These are phyloP conservation scores for Drosophila miranda DNA, from an alignment of 1,140 invertebrate genomes.

Conservation along the genomic window DNA sequence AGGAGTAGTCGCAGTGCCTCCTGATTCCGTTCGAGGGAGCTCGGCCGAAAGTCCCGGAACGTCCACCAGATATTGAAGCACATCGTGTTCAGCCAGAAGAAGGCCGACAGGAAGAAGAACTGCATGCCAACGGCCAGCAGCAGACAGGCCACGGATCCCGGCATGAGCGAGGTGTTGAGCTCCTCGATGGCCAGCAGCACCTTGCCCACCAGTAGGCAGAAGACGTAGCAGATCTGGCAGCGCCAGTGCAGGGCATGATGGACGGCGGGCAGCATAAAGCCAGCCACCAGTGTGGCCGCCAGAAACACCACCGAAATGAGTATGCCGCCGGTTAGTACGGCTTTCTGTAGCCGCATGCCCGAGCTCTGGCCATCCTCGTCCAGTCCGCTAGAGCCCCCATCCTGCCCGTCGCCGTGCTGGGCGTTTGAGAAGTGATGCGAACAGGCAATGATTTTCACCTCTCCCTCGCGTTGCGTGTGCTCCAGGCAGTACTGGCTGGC, in stretches of 20 bases:
- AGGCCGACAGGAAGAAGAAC: slow-evolving; percentile 96
- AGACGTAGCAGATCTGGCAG: slow-evolving; percentile 92
- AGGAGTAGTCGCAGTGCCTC: slow-evolving; percentile 89
- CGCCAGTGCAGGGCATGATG: slow-evolving; percentile 93
- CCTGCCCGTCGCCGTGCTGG: slow-evolving; percentile 22
- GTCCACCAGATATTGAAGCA: slow-evolving; percentile 98
- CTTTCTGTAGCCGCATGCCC: slow-evolving; percentile 83
- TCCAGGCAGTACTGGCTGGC: slow-evolving; percentile 72
- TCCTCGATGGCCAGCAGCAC: slow-evolving; percentile 87
- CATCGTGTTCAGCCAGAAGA: slow-evolving; percentile 98
- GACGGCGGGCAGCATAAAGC: slow-evolving; percentile 89
- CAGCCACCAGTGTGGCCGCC: slow-evolving; percentile 88
- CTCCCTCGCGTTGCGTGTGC: slow-evolving; percentile 68
- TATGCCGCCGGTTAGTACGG: slow-evolving; percentile 88
- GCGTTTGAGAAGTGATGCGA: slow-evolving; percentile 81
- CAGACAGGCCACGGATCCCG: slow-evolving; percentile 85
- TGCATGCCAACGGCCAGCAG: slow-evolving; percentile 92
- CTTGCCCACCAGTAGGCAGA: slow-evolving; percentile 90
- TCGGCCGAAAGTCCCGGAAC: slow-evolving; percentile 92
- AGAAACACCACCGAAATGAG: slow-evolving; percentile 90
- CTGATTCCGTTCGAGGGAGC: slow-evolving; percentile 91
- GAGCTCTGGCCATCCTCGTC: slow-evolving; percentile 76
- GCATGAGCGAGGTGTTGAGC: slow-evolving; percentile 80
- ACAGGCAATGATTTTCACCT: slow-evolving; percentile 86
- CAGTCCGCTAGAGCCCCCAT: slow-evolving; percentile 14